Percentiles rank a stretch among this genome's conserved stretches.
phyloP scores from a whole-genome alignment of 2,888 invertebrate genomes.

The Heliconius hortense region DNA sequence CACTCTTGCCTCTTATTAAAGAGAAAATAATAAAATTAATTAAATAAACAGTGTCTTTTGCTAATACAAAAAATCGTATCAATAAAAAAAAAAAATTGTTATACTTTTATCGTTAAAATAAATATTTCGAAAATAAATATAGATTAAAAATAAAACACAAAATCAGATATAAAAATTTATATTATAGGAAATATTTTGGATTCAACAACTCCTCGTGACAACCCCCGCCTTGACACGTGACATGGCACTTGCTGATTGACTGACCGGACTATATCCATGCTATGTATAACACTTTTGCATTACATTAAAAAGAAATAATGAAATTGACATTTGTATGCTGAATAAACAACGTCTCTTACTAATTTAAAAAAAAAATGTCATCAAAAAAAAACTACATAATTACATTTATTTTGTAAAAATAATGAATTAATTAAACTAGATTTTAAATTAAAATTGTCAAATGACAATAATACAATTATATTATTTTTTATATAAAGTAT shows the following conservation, averaged over 20 bases:
- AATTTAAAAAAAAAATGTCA: not conserved
- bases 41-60: too few relatives aligned
- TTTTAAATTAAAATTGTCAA: not conserved
- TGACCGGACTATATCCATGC: conserved; percentile 19
- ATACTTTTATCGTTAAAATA: too few relatives aligned
- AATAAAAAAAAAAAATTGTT: too few relatives aligned
- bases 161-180: conserved; percentile 81
- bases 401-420: not conserved
- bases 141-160: conserved; percentile 56
- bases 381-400: too few relatives aligned
- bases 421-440: not conserved
- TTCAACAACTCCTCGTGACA: conserved; percentile 67
- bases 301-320: not conserved
- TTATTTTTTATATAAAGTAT: not conserved
- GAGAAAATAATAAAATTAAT: too few relatives aligned
- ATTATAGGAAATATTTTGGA: conserved; percentile 82
- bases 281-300: not conserved
- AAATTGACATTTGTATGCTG: not conserved
- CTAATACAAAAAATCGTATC: not conserved
- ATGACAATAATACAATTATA: not conserved
- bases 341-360: not conserved
- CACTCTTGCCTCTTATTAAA: too few relatives aligned
- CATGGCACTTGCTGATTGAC: conserved; percentile 61
- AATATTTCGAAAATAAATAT: too few relatives aligned
- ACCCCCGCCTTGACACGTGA: conserved; percentile 59